Evolutionary conservation across 1,140 invertebrate genomes (phyloP), one percentile per base, ranked within the genome.

Genomic region (Cherax destructor): DNA sequence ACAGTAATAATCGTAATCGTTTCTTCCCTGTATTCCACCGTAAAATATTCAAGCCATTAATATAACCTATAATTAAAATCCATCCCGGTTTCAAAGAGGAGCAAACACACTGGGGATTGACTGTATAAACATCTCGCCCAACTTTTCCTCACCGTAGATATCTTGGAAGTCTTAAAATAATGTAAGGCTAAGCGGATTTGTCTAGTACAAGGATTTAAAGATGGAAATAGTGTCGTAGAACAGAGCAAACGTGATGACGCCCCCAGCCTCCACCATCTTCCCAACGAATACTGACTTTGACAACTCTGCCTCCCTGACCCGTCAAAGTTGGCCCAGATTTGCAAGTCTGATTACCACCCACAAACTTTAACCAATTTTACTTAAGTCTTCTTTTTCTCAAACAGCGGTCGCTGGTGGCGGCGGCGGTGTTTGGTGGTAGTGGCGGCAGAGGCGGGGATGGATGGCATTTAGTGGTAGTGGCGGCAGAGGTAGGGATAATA

Each of bases 241-340:
- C 2, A 74, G 69, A 30, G 30, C 30, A 74, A 30, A 24, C 2
- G 61, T 5, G 61, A 18, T n/a, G 4, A 6, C 61, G 21, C 6
- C 69, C 21, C 24, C 69, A 16, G n/a, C 21, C 69, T 74, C 69
- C 24, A 1, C 69, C n/a, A 7, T 30, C 21, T 16, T 30, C 69
- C 69, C 69, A 4, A 56, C 9, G 52, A 41, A 74, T 74, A 74
- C 5, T 74, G 69, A 74, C 69, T 74, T 74, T 74, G 69, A 74
- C 69, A 74, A 74, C 69, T 74, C 69, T 74, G 69, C 69, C 69
- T 74, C 11, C 52, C 2, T 21, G 69, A 21, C n/a, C 13, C 69
- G 69, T 74, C 69, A 74, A 74, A 74, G 69, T 74, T 74, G 69
- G 69, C n/a, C 69, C 21, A n/a, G 69, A 74, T 74, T 74, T 74